phyloP scores from a whole-genome alignment of 2,113 vertebrate genomes.

The Hemiscyllium ocellatum region DNA sequence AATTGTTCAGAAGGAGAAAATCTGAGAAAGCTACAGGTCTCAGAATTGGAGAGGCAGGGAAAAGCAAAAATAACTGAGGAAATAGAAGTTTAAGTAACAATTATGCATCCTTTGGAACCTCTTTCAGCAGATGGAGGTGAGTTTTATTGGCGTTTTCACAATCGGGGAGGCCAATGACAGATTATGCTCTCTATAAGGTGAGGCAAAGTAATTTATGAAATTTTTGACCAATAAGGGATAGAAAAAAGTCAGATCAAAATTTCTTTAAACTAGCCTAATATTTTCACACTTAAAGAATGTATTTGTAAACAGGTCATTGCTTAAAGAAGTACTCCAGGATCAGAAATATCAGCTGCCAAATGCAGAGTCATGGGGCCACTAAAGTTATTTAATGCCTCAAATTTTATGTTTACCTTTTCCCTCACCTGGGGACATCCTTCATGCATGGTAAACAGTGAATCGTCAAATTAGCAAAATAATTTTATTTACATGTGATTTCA shows the following conservation, averaged over 20 bases:
- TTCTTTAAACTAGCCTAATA: slow-evolving; percentile 3
- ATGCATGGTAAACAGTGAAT: not conserved
- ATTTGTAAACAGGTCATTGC: not conserved
- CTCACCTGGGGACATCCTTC: not conserved
- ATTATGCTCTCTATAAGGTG: not conserved
- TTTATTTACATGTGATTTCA: not conserved
- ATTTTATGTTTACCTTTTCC: not conserved
- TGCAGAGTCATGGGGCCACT: not conserved
- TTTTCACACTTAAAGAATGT: not conserved
- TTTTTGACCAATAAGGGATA: not conserved
- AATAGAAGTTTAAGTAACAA: not conserved
- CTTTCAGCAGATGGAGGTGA: not conserved
- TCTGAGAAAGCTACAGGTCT: not conserved
- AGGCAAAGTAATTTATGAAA: not conserved
- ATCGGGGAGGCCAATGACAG: not conserved
- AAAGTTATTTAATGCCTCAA: slow-evolving; percentile 10
- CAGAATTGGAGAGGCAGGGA: not conserved
- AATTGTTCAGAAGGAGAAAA: not conserved
- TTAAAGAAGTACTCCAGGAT: not conserved
- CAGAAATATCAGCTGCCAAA: not conserved
- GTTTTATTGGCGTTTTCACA: not conserved
- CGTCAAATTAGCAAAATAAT: slow-evolving; percentile 14
- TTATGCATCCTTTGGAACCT: not conserved
- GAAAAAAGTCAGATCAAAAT: not conserved
- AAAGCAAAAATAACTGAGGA: not conserved